Evolutionary conservation across 2,113 vertebrate genomes (phyloP), one percentile per base, ranked within the genome.

Genomic region (Epinephelus cyanopodus): DNA sequence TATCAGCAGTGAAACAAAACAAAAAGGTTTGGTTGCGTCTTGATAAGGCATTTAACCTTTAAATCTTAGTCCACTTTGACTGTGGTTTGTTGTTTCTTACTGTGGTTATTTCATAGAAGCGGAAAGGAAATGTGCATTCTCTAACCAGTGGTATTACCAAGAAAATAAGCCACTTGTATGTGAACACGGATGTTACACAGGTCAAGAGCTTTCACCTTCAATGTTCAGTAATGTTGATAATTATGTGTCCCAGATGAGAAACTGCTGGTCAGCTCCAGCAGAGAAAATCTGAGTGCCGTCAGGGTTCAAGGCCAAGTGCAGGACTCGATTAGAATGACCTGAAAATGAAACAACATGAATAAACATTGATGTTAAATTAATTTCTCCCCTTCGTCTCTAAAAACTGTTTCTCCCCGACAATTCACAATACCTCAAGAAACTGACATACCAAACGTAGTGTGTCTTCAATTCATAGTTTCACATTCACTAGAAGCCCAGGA

Each of bases 251-350:
- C 96, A 97, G 25, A 96, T 62, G 81, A 67, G 90, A 52, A 95
- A 86, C 27, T 73, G 70, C 14, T 92, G 93, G 90, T 96, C 95
- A 0, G 74, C 92, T 0, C 90, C 93, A 14, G 91, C 94, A 54
- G 96, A 96, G 93, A 96, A 90, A 0, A 96, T 33, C 7, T 29
- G 89, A 1, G 63, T 90, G 10, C 90, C 83, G 70, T 94, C 91
- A 15, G 93, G 81, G 69, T 94, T 96, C 67, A 91, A 29, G 47
- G 93, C 86, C 87, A 94, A 69, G 25, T 96, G 92, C 73, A 96
- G 89, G 56, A 96, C 90, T 91, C 94, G 93, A 52, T 90, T 89
- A 45, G 82, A 93, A 71, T 97, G 96, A 83, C 91, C 96, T 96
- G 69, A 39, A 89, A 88, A 84, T 17, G 15, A 83, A 86, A 29